A percentile compares a stretch with the other conserved stretches of the same genome.
Evolutionary conservation across 2,888 invertebrate genomes (phyloP).

Genomic region (Bhutanitis thaidina): DNA sequence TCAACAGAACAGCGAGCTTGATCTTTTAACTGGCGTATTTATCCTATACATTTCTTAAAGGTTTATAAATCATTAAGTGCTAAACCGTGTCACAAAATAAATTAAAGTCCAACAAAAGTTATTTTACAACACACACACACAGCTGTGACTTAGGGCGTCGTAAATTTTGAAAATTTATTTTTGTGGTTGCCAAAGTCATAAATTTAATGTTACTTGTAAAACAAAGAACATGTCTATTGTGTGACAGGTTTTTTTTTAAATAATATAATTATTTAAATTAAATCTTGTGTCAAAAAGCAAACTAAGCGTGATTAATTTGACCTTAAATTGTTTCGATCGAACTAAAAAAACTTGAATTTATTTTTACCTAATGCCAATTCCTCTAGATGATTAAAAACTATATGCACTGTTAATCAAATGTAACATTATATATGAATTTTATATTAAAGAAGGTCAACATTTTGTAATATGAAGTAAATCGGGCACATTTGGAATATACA

Average conservation of each 20-base stretch:
- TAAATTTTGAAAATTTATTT: slow-evolving; percentile 12
- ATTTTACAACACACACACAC: neutral
- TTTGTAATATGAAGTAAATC: too few relatives aligned
- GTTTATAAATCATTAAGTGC: slow-evolving; percentile 7
- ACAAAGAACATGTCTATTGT: neutral
- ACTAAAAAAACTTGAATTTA: too few relatives aligned
- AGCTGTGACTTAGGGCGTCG: slow-evolving; percentile 7
- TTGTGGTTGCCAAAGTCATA: neutral
- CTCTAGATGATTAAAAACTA: too few relatives aligned
- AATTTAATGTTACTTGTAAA: slow-evolving; percentile 4
- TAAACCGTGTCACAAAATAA: neutral
- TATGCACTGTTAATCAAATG: too few relatives aligned
- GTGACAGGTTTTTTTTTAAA: neutral
- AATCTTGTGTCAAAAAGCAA: neutral
- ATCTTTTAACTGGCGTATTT: neutral
- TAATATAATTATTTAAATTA: slow-evolving; percentile 1
- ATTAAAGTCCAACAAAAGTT: slow-evolving; percentile 1
- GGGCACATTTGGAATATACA: too few relatives aligned
- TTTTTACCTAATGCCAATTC: too few relatives aligned
- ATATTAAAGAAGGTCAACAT: too few relatives aligned
- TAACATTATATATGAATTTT: too few relatives aligned
- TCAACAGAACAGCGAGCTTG: neutral
- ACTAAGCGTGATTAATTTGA: neutral
- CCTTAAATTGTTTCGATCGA: neutral
- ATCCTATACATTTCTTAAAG: neutral